Evolutionary conservation across 1,140 invertebrate species (phyloP).

Genomic region (Hyles euphorbiae): DNA sequence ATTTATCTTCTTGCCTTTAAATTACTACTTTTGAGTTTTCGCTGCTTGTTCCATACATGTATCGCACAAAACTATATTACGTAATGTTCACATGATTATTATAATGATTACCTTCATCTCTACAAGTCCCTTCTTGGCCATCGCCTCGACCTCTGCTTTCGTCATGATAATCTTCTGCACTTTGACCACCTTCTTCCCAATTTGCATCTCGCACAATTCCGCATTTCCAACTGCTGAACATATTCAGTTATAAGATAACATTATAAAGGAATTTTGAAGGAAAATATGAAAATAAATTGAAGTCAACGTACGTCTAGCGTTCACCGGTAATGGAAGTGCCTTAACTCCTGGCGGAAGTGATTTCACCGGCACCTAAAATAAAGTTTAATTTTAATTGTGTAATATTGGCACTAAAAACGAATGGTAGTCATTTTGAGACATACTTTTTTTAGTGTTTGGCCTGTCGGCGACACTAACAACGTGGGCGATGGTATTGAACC

Average conservation of each 20-base stretch:
- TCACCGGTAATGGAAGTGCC: constrained; percentile 52
- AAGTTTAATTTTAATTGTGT: not conserved
- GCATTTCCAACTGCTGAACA: constrained; percentile 34
- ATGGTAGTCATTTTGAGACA: constrained; percentile 5
- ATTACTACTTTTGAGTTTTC: too few species aligned
- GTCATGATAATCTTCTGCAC: constrained; percentile 79
- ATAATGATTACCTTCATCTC: constrained; percentile 67
- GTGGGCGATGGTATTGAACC: constrained; percentile 7
- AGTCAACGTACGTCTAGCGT: constrained; percentile 35
- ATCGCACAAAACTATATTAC: not conserved
- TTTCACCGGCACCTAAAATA: constrained; percentile 46
- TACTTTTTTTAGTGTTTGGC: constrained; percentile 68
- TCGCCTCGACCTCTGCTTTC: constrained; percentile 77
- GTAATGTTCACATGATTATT: too few species aligned
- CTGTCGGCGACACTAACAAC: constrained; percentile 53
- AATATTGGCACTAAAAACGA: not conserved
- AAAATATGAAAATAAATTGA: not conserved
- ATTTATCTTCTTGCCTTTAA: too few species aligned
- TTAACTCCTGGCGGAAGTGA: constrained; percentile 63
- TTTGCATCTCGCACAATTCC: constrained; percentile 74
- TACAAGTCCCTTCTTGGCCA: constrained; percentile 77
- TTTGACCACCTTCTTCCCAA: constrained; percentile 76
- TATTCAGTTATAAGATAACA: constrained; percentile 8
- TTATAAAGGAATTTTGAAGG: not conserved
- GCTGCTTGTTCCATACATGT: too few species aligned